phyloP scores from a whole-genome alignment of 92 coral and sea anemone species.

The Porites cylindrica region DNA sequence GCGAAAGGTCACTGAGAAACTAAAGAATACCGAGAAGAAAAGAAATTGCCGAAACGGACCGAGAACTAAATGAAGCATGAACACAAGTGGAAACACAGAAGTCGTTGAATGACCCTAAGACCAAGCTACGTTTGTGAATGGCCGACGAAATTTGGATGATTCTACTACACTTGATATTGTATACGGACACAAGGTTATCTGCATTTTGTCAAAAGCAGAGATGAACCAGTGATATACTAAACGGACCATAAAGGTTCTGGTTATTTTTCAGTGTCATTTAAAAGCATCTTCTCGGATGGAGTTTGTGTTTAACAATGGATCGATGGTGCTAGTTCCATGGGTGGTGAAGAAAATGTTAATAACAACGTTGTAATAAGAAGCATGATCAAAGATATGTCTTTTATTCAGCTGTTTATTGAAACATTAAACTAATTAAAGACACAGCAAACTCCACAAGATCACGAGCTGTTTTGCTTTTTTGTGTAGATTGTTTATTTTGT shows the following conservation, averaged over 20 bases:
- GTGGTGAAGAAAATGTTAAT: too few relatives aligned
- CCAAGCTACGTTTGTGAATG: constrained; percentile 13
- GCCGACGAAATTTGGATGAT: constrained; percentile 29
- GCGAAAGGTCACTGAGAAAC: constrained; percentile 82
- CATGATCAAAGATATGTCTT: too few relatives aligned
- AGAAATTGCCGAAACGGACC: constrained; percentile 35
- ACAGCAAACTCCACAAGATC: too few relatives aligned
- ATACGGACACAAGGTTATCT: constrained; percentile 34
- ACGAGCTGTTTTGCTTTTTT: too few relatives aligned
- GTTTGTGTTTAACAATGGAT: not conserved
- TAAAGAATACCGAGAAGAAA: constrained; percentile 85
- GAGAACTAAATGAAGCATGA: constrained; percentile 11
- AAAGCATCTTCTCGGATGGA: not conserved
- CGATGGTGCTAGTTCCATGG: too few relatives aligned
- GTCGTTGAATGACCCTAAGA: not conserved
- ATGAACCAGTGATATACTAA: constrained; percentile 6
- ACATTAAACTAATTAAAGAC: too few relatives aligned
- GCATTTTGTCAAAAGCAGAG: constrained; percentile 34
- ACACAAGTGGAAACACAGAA: not conserved
- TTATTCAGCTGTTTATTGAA: too few relatives aligned
- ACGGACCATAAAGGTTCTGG: not conserved
- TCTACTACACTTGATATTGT: not conserved
- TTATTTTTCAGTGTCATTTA: not conserved
- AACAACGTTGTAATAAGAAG: too few relatives aligned
- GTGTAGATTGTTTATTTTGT: too few relatives aligned